phyloP scores from a whole-genome alignment of 1,140 invertebrate species.

The Tetramorium simillimum region DNA sequence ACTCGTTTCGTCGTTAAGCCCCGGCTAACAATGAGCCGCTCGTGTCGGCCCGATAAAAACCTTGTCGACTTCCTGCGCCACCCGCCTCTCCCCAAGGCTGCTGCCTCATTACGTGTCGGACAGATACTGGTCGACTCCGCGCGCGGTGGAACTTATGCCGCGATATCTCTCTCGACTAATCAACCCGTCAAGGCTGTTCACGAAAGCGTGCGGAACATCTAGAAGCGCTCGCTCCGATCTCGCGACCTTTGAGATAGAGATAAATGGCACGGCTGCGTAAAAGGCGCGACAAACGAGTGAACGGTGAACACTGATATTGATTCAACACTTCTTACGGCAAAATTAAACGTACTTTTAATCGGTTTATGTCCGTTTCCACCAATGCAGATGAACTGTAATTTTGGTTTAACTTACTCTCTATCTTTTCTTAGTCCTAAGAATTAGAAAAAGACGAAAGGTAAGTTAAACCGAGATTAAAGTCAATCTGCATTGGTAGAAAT shows the following conservation, averaged over 20 bases:
- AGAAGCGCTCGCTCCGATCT: constrained; percentile 7
- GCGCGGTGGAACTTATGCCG: constrained; percentile 42
- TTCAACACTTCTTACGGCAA: not conserved
- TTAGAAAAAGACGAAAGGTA: too few species aligned
- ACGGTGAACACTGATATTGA: not conserved
- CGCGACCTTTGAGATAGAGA: constrained; percentile 30
- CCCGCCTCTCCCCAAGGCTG: constrained; percentile 82
- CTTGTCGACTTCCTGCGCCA: constrained; percentile 85
- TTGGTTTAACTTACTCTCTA: too few species aligned
- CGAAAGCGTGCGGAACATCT: constrained; percentile 49
- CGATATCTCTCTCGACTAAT: constrained; percentile 77
- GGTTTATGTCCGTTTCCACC: too few species aligned
- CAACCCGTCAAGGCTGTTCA: constrained; percentile 74
- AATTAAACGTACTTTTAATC: not conserved
- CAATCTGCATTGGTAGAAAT: too few species aligned
- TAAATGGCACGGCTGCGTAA: not conserved
- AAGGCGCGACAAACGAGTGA: not conserved
- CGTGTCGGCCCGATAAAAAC: constrained; percentile 82
- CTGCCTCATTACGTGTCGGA: constrained; percentile 79
- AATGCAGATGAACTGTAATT: too few species aligned
- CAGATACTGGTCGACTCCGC: constrained; percentile 64
- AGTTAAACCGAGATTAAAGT: too few species aligned
- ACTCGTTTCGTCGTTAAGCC: constrained; percentile 47
- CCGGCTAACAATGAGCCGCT: constrained; percentile 62
- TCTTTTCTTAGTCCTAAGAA: too few species aligned